A percentile compares a stretch with the other conserved stretches of the same genome.
phyloP scores from a whole-genome alignment of 1,140 invertebrate genomes.

The Olivierus martensii region DNA sequence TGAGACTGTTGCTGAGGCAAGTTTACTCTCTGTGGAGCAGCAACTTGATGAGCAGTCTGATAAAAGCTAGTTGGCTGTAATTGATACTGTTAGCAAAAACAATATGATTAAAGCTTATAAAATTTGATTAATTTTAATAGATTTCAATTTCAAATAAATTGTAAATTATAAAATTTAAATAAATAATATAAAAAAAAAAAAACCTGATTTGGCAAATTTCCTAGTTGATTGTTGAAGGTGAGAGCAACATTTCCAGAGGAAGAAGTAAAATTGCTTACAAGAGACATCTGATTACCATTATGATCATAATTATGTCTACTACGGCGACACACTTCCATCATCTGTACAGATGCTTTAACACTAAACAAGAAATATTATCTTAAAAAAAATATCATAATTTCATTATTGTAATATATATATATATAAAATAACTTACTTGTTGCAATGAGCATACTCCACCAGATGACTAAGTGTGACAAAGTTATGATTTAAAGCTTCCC shows the following conservation, averaged over 20 bases:
- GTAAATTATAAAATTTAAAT: background rate
- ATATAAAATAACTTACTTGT: constrained; percentile 18
- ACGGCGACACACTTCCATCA: constrained; percentile 74
- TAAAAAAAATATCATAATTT: background rate
- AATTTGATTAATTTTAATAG: background rate
- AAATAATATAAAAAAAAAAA: background rate
- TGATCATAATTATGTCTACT: constrained; percentile 12
- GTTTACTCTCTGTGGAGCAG: constrained; percentile 24
- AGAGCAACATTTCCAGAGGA: constrained; percentile 69
- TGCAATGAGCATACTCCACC: constrained; percentile 85
- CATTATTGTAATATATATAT: background rate
- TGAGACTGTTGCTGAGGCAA: constrained; percentile 25
- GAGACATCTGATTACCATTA: constrained; percentile 23
- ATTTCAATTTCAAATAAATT: background rate
- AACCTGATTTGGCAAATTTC: constrained; percentile 33
- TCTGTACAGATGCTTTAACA: constrained; percentile 85
- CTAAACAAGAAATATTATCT: constrained; percentile 6
- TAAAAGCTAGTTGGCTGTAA: constrained; percentile 48
- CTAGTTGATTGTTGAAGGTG: constrained; percentile 67
- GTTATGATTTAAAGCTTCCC: constrained; percentile 83
- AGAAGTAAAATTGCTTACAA: constrained; percentile 49
- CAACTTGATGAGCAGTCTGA: constrained; percentile 24
- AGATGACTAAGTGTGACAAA: constrained; percentile 86
- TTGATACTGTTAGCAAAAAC: constrained; percentile 50
- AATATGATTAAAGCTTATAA: background rate